Evolutionary conservation across 2,797 vertebrate species (phyloP).

Genomic region (Champsocephalus esox): DNA sequence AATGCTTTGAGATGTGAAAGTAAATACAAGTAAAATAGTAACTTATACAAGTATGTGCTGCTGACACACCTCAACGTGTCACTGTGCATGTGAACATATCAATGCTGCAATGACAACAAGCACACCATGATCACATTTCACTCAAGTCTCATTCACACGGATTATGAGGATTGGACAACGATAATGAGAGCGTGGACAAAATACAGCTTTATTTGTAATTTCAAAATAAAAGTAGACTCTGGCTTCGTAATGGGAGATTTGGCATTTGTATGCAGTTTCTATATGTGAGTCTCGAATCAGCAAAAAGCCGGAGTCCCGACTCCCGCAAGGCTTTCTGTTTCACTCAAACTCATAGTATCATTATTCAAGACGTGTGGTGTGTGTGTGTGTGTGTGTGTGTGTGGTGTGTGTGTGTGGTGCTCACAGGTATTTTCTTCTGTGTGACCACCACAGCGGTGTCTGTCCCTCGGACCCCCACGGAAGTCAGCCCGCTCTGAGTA

Average conservation of each 20-base stretch:
- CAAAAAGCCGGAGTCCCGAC: conserved; percentile 49
- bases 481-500: conserved; percentile 82
- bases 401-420: conserved; percentile 1
- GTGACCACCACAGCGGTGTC: conserved; percentile 83
- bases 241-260: conserved; percentile 31
- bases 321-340: conserved; percentile 42
- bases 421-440: conserved; percentile 87
- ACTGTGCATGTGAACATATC: neutral
- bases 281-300: conserved; percentile 16
- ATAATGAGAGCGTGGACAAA: neutral
- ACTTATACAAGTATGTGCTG: neutral
- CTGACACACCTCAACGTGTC: neutral
- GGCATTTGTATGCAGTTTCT: neutral
- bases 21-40: too few relatives aligned
- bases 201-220: neutral
- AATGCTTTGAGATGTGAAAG: too few relatives aligned
- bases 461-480: conserved; percentile 81
- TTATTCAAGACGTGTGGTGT: neutral
- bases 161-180: neutral
- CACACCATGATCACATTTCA: neutral
- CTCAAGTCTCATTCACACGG: neutral
- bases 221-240: neutral
- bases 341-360: neutral
- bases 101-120: neutral
- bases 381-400: too few relatives aligned